These are phyloP conservation scores for Tetranychus truncatus DNA, from an alignment of 2,888 invertebrate genomes.

Conservation along the genomic window DNA sequence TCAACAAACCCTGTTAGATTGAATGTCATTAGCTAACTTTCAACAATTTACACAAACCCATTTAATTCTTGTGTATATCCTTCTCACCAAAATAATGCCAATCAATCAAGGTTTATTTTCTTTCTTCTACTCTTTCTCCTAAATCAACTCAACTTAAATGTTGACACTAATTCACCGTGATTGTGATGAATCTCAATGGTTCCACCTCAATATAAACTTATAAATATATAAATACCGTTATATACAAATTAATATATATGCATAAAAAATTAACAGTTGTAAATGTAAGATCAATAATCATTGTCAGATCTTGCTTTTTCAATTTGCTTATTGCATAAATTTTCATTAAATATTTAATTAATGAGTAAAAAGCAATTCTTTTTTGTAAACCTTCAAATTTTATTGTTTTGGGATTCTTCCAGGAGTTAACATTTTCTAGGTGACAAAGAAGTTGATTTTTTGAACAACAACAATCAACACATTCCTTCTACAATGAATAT, in stretches of 20 bases:
- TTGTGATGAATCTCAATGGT: not conserved
- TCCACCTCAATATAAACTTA: not conserved
- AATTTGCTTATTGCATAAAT: no score
- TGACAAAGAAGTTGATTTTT: no score
- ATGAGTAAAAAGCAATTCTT: no score
- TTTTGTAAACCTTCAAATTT: no score
- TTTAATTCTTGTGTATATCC: not conserved
- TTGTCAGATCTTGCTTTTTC: no score
- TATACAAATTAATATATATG: not conserved
- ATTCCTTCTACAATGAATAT: no score
- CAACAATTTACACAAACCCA: not conserved
- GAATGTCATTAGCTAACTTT: not conserved
- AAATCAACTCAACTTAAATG: not conserved
- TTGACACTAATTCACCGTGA: not conserved
- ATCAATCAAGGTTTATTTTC: not conserved
- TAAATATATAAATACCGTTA: not conserved
- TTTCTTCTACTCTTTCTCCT: not conserved
- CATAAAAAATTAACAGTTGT: not conserved
- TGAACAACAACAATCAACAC: no score
- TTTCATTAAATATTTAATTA: no score
- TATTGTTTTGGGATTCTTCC: no score
- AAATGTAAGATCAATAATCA: not conserved
- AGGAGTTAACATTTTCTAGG: no score
- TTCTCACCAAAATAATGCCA: not conserved
- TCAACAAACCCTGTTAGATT: not conserved